Percentiles rank a stretch among this genome's conserved stretches.
Conservation (phyloP, 1,140 invertebrate genomes). For the Chymomyza costata region DNA sequence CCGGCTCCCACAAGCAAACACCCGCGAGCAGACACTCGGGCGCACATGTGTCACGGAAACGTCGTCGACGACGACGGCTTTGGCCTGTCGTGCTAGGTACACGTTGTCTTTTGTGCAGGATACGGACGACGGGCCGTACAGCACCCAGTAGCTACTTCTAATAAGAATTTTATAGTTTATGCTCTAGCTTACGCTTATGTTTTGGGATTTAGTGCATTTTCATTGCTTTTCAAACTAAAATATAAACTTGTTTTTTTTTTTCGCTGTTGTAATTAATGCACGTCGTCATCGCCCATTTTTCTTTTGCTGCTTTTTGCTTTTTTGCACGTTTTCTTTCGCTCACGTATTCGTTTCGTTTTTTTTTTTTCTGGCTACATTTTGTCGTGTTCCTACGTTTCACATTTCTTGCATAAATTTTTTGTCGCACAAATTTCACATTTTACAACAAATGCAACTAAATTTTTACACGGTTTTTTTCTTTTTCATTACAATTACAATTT, state of each 20-base stretch:
- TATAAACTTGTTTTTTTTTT: conserved; percentile 42
- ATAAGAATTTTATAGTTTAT: conserved; percentile 25
- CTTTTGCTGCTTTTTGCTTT: conserved; percentile 33
- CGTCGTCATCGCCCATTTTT: conserved; percentile 56
- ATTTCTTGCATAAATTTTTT: conserved; percentile 75
- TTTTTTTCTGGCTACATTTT: conserved; percentile 38
- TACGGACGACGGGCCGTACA: conserved; percentile 33
- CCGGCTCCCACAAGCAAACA: conserved; percentile 40
- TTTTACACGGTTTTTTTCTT: no score
- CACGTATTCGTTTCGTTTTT: conserved; percentile 68
- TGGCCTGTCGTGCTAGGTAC: no score
- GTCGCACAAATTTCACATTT: conserved; percentile 41
- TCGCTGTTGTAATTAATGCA: conserved; percentile 53
- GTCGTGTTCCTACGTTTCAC: conserved; percentile 63
- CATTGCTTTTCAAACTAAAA: conserved; percentile 10
- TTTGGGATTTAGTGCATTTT: conserved; percentile 3
- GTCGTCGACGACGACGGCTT: no score
- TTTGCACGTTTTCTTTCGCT: conserved; percentile 75
- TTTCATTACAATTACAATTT: conserved; percentile 30
- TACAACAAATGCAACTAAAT: no score
- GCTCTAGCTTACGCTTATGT: conserved; percentile 7
- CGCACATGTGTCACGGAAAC: conserved; percentile 53
- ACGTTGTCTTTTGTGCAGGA: conserved; percentile 41
- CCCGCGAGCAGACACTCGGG: conserved; percentile 6
- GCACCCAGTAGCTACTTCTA: conserved; percentile 16